Base-by-base conservation (phyloP, 2,113 vertebrate genomes). In the Parus major region DNA sequence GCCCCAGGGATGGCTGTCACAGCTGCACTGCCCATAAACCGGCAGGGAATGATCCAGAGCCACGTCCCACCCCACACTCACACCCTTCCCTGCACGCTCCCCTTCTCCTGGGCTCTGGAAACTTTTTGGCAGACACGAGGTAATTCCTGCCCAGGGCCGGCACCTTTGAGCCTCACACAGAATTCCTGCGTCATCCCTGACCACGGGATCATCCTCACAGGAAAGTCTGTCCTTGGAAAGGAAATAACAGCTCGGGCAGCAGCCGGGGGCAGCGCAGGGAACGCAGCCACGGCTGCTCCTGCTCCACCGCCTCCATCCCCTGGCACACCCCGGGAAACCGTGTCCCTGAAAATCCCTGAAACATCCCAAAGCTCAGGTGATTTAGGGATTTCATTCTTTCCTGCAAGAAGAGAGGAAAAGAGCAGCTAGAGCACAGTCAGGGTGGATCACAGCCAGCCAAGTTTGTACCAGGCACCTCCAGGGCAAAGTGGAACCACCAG, bases 31-130 rank as follows among this genome's bases (percentile, higher is more conserved):
- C n/a, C 63, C 55, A 3, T 0, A 7, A 19, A 3, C 0, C 47
- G 5, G 3, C 57, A 0, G 15, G 65, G 31, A 44, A 9, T 0
- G 27, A 10, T 12, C 75, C 0, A 1, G 25, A 44, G 77, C 57
- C n/a, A 2, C 0, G 5, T 22, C 5, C 5, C 49, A 3, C 5
- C 2, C 5, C 3, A 2, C 11, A 1, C 12, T 3, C 21, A 1
- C 76, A 24, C 7, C 56, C 0, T 5, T n/a, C 76, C 9, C 86
- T 2, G 1, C 63, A 10, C 13, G 3, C 2, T 0, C 50, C 41
- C 3, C 0, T 2, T 33, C 31, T 8, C 50, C 9, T 6, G 12
- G 15, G 47, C 35, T 65, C 33, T 7, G 29, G 2, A 3, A 13
- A 7, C 22, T 10, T 5, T 9, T 36, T 2, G 25, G n/a, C 77